A percentile compares a stretch with the other conserved stretches of the same genome.
Conservation (phyloP, 2,888 invertebrate genomes). For the Portevinia maculata region DNA sequence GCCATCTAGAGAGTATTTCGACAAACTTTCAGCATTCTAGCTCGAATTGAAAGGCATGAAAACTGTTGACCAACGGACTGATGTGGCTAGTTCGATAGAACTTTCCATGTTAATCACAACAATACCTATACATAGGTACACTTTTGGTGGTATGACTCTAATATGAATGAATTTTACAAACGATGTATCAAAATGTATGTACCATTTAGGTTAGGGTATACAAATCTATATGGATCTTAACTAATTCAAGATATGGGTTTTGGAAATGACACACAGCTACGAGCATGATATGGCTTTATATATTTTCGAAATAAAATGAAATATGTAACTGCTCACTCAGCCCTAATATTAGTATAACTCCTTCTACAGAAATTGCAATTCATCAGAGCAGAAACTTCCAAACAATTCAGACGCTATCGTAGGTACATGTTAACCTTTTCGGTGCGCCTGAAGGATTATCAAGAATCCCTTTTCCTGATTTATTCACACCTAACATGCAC, state of each 20-base stretch:
- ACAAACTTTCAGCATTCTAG: no score
- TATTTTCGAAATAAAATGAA: no score
- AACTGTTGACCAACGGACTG: no score
- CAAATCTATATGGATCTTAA: constrained; percentile 24
- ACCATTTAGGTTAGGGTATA: constrained; percentile 10
- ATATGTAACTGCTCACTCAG: background rate
- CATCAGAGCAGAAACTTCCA: constrained; percentile 23
- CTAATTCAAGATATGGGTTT: constrained; percentile 5
- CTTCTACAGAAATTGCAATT: constrained; percentile 6
- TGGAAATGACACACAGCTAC: constrained; percentile 6
- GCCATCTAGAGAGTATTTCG: no score
- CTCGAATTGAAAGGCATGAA: no score
- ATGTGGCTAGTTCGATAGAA: no score
- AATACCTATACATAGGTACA: no score
- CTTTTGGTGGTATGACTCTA: no score
- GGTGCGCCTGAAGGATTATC: constrained; percentile 30
- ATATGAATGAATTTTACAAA: no score
- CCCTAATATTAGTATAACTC: constrained; percentile 14
- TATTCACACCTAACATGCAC: constrained; percentile 49
- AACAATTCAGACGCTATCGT: constrained; percentile 1
- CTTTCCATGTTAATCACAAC: no score
- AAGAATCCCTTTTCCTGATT: constrained; percentile 55
- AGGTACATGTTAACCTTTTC: constrained; percentile 7
- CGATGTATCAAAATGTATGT: no score
- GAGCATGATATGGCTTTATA: constrained; percentile 6